Evolutionary conservation across 2,888 invertebrate genomes (phyloP).

Genomic region (Papilio gigon): DNA sequence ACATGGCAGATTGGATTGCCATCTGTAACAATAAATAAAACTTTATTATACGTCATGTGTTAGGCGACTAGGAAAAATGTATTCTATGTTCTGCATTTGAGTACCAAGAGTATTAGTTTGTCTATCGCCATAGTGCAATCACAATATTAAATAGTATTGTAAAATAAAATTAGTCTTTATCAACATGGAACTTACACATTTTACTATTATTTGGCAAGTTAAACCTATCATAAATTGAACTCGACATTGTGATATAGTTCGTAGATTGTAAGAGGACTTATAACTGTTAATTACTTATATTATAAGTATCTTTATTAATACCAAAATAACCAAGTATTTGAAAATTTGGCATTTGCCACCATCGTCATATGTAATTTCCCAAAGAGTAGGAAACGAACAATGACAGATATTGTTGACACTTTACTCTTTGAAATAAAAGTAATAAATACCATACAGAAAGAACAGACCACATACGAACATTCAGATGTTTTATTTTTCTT

Average conservation of each 20-base stretch:
- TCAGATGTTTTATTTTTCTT: too few relatives aligned
- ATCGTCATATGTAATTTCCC: not conserved
- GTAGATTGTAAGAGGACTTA: not conserved
- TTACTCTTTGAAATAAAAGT: not conserved
- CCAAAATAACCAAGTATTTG: slow-evolving; percentile 2
- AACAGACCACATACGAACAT: too few relatives aligned
- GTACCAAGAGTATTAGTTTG: not conserved
- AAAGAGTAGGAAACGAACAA: not conserved
- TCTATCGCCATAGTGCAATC: not conserved
- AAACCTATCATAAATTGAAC: not conserved
- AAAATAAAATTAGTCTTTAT: not conserved
- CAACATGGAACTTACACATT: slow-evolving; percentile 26
- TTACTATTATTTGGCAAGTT: slow-evolving; percentile 10
- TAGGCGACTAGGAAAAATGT: slow-evolving; percentile 35
- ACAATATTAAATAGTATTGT: not conserved
- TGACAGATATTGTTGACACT: not conserved
- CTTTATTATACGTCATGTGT: too few relatives aligned
- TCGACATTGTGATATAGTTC: not conserved
- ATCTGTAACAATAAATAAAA: slow-evolving; percentile 28
- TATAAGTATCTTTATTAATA: not conserved
- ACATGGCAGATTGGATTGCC: slow-evolving; percentile 45
- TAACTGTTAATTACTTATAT: not conserved
- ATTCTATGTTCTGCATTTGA: too few relatives aligned
- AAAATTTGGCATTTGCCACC: slow-evolving; percentile 7
- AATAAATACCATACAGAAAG: too few relatives aligned